These are phyloP conservation scores for Danio aesculapii DNA, from an alignment of 2,797 vertebrate species.

Conservation along the genomic window DNA sequence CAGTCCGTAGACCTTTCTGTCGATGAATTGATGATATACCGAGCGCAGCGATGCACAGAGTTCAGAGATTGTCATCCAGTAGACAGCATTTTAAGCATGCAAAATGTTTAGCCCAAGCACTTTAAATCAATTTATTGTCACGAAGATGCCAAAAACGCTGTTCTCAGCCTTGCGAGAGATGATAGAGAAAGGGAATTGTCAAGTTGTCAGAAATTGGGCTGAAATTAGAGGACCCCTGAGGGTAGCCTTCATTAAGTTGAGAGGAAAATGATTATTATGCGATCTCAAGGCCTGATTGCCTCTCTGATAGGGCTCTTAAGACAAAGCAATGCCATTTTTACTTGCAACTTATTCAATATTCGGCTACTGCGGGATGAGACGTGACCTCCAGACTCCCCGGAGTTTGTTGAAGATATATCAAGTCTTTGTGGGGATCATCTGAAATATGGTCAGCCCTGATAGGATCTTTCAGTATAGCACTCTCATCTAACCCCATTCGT, in stretches of 20 bases:
- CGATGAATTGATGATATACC: conserved; percentile 81
- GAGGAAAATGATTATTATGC: conserved; percentile 32
- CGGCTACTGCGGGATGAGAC: conserved; percentile 16
- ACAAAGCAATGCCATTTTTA: too few relatives aligned
- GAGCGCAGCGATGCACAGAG: conserved; percentile 54
- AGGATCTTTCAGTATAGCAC: conserved; percentile 64
- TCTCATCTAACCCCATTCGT: conserved; percentile 55
- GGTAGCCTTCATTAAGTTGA: conserved; percentile 31
- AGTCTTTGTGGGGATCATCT: conserved; percentile 33
- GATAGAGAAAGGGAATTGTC: background rate
- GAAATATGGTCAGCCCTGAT: conserved; percentile 35
- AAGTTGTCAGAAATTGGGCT: conserved; percentile 12
- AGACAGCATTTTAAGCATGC: conserved; percentile 33
- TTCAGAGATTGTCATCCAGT: conserved; percentile 49
- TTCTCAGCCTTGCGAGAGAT: background rate
- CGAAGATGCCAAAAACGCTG: conserved; percentile 15
- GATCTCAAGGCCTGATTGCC: conserved; percentile 26
- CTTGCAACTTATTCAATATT: background rate
- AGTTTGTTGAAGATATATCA: conserved; percentile 12
- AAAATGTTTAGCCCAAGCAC: conserved; percentile 31
- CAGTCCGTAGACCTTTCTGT: conserved; percentile 74
- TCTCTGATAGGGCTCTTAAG: background rate
- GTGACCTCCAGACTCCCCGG: conserved; percentile 40
- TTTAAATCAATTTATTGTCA: conserved; percentile 16
- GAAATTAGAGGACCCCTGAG: conserved; percentile 27